A percentile compares a stretch with the other conserved stretches of the same genome.
phyloP scores from a whole-genome alignment of 1,140 invertebrate genomes.

The Trichogramma pretiosum region DNA sequence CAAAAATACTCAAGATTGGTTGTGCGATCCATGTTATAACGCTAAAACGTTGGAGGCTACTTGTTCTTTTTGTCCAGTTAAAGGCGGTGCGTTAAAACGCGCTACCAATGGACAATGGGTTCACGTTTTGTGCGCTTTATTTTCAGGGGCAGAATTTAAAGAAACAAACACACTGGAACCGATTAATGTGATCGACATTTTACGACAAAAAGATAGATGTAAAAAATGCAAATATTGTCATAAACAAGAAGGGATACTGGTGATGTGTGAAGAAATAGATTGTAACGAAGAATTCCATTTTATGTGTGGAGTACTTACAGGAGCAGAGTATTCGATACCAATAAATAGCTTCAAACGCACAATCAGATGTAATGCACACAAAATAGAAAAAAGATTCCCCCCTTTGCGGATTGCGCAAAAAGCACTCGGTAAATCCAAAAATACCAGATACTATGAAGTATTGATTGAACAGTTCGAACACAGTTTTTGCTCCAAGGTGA shows the following conservation, averaged over 20 bases:
- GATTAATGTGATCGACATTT: constrained; percentile 42
- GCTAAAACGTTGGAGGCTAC: too few species aligned
- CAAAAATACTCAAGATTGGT: constrained; percentile 38
- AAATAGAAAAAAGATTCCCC: constrained; percentile 34
- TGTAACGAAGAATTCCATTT: constrained; percentile 35
- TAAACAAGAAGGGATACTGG: constrained; percentile 30
- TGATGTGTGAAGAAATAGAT: constrained; percentile 28
- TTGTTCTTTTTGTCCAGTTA: constrained; percentile 50
- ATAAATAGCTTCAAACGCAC: too few species aligned
- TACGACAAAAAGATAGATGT: constrained; percentile 56
- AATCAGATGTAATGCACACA: too few species aligned
- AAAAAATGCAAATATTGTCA: constrained; percentile 34
- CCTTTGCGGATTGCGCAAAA: constrained; percentile 32
- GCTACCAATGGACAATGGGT: constrained; percentile 52
- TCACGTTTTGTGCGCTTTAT: constrained; percentile 48
- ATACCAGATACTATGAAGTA: constrained; percentile 54
- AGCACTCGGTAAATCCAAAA: constrained; percentile 53
- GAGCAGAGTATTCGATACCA: constrained; percentile 32
- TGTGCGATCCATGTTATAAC: too few species aligned
- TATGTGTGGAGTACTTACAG: constrained; percentile 35
- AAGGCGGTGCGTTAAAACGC: constrained; percentile 55
- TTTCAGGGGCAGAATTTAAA: constrained; percentile 44
- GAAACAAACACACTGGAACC: constrained; percentile 45
- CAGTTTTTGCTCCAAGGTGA: constrained; percentile 49
- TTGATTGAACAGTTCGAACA: constrained; percentile 41